A percentile compares a stretch with the other conserved stretches of the same genome.
phyloP scores from a whole-genome alignment of 2,888 invertebrate species.

The Ichneumoninae sp. region DNA sequence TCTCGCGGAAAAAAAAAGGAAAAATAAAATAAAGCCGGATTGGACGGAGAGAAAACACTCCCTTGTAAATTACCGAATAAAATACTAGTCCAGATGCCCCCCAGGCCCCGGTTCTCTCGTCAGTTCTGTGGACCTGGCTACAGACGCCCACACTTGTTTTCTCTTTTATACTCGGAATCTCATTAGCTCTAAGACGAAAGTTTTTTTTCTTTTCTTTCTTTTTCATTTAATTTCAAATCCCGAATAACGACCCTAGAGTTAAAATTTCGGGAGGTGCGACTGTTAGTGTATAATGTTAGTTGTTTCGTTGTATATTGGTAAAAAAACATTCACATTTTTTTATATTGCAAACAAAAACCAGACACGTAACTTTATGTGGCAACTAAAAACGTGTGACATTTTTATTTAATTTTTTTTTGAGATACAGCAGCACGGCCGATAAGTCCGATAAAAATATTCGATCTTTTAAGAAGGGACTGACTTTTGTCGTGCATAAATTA shows the following conservation, averaged over 20 bases:
- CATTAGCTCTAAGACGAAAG: constrained; percentile 25
- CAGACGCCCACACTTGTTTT: constrained; percentile 22
- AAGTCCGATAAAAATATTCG: constrained; percentile 31
- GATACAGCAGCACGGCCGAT: not conserved
- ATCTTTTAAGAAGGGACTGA: constrained; percentile 13
- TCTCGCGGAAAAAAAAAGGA: constrained; percentile 11
- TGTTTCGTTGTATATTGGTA: too few relatives aligned
- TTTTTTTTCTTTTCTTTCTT: not conserved
- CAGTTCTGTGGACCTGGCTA: constrained; percentile 24
- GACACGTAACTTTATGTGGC: too few relatives aligned
- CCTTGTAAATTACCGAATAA: constrained; percentile 50
- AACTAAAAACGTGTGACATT: not conserved
- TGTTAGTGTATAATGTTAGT: too few relatives aligned
- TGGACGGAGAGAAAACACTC: constrained; percentile 20
- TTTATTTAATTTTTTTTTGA: not conserved
- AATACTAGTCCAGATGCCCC: constrained; percentile 51
- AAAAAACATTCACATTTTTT: too few relatives aligned
- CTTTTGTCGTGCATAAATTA: constrained; percentile 51
- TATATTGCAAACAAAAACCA: too few relatives aligned
- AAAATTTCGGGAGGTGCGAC: not conserved
- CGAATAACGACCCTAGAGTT: not conserved
- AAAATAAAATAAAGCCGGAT: constrained; percentile 17
- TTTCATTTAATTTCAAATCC: not conserved
- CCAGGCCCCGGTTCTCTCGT: not conserved
- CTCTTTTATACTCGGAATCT: constrained; percentile 44